Base-by-base conservation (phyloP, 2,888 invertebrate genomes). In the Gymnocheta viridis region DNA sequence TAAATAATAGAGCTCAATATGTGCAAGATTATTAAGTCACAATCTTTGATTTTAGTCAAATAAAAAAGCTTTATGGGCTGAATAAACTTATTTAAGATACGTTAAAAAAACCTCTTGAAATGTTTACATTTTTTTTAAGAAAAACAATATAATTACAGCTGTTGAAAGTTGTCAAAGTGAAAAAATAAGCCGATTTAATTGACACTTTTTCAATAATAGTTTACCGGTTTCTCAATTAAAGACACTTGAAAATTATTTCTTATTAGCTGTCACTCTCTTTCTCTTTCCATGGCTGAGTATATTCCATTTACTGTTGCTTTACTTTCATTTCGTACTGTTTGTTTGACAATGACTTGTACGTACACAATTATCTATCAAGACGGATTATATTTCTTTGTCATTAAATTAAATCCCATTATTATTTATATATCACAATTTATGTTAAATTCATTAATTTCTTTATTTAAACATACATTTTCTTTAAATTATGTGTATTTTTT, bases 401-500 rank as follows among this genome's bases (percentile, higher is more conserved):
- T 64, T 64, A 47, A 56, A 5, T 56, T 29, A 56, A 79, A 70
- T 62, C 78, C 78, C 78, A 70, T 78, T 32, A 38, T 51, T 77
- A 76, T 67, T 79, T 70, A 47, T 27, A 64, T 35, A 17, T 54
- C 56, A 54, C 54, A 79, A 72, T 64, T 72, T 72, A 72, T 72
- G 32, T 72, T 58, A 44, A 79, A 47, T 38, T 79, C 70, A 78
- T 78, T 79, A 44, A 70, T 22, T 62, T 70, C 62, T 51, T 60
- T 56, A 60, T 72, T 67, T 38, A 74, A 64, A 73, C 14, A 67
- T 85, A 69, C 79, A 79, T 86, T 81, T 64, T 86, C 77, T 64
- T 64, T 66, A 41, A 41, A 47, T 49, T 69, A 29, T 69, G 56
- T 66, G 82, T 79, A 81, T 67, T 72, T 83, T 81, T 86, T 87